phyloP scores from a whole-genome alignment of 2,113 vertebrate species.

The Atlantisia rogersi region DNA sequence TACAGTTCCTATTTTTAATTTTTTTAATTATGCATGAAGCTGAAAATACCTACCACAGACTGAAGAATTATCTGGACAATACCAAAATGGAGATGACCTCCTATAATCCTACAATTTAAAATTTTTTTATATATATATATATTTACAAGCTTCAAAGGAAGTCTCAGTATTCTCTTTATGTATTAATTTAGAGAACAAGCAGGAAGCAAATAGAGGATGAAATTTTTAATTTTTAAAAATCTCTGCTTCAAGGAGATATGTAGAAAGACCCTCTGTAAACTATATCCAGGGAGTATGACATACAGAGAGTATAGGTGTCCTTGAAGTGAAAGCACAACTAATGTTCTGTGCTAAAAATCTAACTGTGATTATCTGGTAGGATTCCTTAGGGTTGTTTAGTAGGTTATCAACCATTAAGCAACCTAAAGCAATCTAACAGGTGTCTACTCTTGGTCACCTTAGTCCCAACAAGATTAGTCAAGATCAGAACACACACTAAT shows the following conservation, averaged over 20 bases:
- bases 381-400: neutral
- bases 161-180: neutral
- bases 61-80: neutral
- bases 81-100: neutral
- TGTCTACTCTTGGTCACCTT: neutral
- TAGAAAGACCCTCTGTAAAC: neutral
- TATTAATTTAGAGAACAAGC: neutral
- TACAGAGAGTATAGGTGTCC: neutral
- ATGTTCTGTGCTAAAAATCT: neutral
- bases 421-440: neutral
- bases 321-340: neutral
- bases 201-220: neutral
- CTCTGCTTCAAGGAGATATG: neutral
- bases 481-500: neutral
- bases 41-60: accelerated
- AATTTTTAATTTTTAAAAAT: neutral
- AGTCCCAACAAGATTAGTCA: neutral
- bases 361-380: neutral
- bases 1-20: neutral
- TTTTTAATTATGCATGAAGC: neutral
- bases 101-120: neutral
- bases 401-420: neutral
- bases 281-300: neutral
- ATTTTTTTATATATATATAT: neutral
- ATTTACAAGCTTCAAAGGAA: neutral